Evolutionary conservation across 1,140 invertebrate genomes (phyloP), one percentile per base, ranked within the genome.

Genomic region (Hycleus phaleratus): DNA sequence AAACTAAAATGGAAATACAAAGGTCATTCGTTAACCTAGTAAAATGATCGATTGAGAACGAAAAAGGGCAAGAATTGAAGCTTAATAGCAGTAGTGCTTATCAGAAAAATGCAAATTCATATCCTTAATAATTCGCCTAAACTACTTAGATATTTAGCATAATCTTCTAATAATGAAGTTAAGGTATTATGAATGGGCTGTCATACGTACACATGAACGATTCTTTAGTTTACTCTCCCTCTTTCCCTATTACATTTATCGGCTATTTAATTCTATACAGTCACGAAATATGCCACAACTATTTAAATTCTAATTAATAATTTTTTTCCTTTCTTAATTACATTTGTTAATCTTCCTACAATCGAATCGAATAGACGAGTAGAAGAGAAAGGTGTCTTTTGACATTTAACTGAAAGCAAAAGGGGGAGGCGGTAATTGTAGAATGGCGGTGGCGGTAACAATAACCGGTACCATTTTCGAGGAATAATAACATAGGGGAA

Each of bases 121-220:
- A 64, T 64, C 60, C 32, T 32, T 61, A 59, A 42, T 59, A 62
- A 62, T 52, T 56, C 53, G 18, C 61, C 61, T 46, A 58, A 58
- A 58, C 53, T 43, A 32, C 32, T 46, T 11, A 42, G 58, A 55
- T 60, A 60, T 56, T 57, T 58, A 60, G 53, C 62, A 61, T 68
- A 68, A 66, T 66, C 64, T 58, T 64, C 59, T 65, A 68, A 65
- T 67, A 68, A 68, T 67, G 60, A 67, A 68, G 67, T 67, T 52
- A 7, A 32, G 45, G 54, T 38, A 65, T 66, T 68, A 68, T 68
- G 65, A 68, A 68, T 68, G 67, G 61, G 67, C 65, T 65, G 65
- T 63, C 67, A 65, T 58, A 58, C 45, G 49, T 32, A 32, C 45
- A 60, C 50, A 63, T 64, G 64, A 65, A 63, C 58, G 49, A 56